Evolutionary conservation across 2,888 invertebrate genomes (phyloP), one percentile per base, ranked within the genome.

Genomic region (Metellina segmentata): DNA sequence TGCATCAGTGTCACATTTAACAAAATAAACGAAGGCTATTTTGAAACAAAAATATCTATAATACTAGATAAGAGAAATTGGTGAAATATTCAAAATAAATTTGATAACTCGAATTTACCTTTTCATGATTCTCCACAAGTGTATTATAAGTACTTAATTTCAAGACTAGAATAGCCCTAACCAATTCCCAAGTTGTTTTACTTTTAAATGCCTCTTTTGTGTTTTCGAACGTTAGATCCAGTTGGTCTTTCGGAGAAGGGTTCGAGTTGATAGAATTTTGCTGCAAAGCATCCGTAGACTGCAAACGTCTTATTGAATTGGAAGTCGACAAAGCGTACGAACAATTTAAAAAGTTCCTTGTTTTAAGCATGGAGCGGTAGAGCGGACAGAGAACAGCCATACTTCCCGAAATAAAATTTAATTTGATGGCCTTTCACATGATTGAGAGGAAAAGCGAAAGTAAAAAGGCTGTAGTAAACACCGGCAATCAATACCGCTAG

Each of bases 181-280:
- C 94, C 94, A 99, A 96, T 95, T 99, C 99, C 96, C 96, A 97
- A 93, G 97, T 98, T 94, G 98, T 98, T 96, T 99, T 99, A 95
- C 98, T 98, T 95, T 98, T 98, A 96, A 98, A 99, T 51, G 99
- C 97, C 94, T 98, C 98, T 94, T 97, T 96, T 49, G 98, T 97
- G 96, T 98, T 97, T 95, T 97, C 97, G 95, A 99, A 99, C 94
- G 93, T 96, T 93, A 97, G 96, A 95, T 98, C 98, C 94, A 98
- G 96, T 2, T 97, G 97, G 95, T 98, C 97, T 93, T 93, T 94
- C 93, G 87, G 94, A 90, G 91, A 81, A 34, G 51, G 13, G 8
- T 51, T 49, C n/a, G 16, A 8, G 34, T 51, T 11, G n/a, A 53
- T 4, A 11, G 72, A 70, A 49, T 86, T 61, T 19, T 49, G 78